Evolutionary conservation across 2,888 invertebrate genomes (phyloP).

Genomic region (Meloe dianella): DNA sequence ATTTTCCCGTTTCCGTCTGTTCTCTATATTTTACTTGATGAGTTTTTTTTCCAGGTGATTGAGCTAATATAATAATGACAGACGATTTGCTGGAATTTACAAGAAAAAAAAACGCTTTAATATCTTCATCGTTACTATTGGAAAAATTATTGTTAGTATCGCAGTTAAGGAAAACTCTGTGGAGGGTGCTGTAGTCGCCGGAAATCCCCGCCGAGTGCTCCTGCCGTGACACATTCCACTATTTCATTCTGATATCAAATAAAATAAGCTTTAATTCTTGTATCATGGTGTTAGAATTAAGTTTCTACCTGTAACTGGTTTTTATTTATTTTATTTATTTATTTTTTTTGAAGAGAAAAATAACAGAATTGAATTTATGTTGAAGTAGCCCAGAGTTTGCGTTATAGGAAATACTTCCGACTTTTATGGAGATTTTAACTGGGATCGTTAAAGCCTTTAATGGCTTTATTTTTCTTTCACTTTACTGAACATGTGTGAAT

Average conservation of each 20-base stretch:
- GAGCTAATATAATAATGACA: constrained; percentile 5
- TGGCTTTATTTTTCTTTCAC: constrained; percentile 31
- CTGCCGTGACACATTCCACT: constrained; percentile 38
- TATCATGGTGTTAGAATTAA: constrained; percentile 25
- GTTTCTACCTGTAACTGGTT: constrained; percentile 13
- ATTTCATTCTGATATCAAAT: constrained; percentile 38
- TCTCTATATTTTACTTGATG: constrained; percentile 26
- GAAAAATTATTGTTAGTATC: not conserved
- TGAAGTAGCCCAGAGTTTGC: constrained; percentile 33
- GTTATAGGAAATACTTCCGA: constrained; percentile 44
- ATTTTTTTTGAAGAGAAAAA: constrained; percentile 15
- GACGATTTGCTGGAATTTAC: not conserved
- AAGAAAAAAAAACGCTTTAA: not conserved
- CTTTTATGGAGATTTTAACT: constrained; percentile 42
- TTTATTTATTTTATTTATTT: not conserved
- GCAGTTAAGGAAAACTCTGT: not conserved
- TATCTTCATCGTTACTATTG: not conserved
- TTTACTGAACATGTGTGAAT: constrained; percentile 32
- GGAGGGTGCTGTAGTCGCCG: not conserved
- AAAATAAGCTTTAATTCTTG: constrained; percentile 39
- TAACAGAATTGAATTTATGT: constrained; percentile 29
- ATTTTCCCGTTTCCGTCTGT: constrained; percentile 40
- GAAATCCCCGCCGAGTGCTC: not conserved
- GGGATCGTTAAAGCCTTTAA: constrained; percentile 28
- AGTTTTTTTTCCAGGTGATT: constrained; percentile 12